Base-by-base conservation (phyloP, 2,888 invertebrate genomes). In the Agrotis exclamationis region DNA sequence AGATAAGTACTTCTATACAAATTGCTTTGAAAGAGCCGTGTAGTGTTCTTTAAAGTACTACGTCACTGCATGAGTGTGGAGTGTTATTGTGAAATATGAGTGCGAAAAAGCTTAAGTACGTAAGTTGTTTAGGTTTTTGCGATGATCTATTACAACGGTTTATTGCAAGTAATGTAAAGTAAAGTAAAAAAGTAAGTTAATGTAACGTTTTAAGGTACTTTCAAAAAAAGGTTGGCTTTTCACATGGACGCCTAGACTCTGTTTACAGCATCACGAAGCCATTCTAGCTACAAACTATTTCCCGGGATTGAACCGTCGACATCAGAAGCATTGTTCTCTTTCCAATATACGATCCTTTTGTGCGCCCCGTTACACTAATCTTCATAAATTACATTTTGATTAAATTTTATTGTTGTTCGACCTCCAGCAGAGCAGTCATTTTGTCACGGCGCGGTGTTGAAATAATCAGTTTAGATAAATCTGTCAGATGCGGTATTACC, bases 321-420 rank as follows among this genome's bases (percentile, higher is more conserved):
- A 87, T 89, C 87, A 84, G 82, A 85, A 84, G 86, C 87, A 89
- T 91, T 91, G 91, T 91, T 89, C 91, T 84, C 86, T 84, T 89
- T 88, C 88, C 87, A 89, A 91, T 91, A 88, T 87, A 84, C 81
- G 86, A 87, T 87, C 88, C 89, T 79, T 88, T 91, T 92, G 90
- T 90, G 83, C 76, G 75, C 81, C 83, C 80, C 80, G 85, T 88
- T 87, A 89, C 88, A 89, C 88, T 91, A 89, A 91, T 92, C 91
- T 89, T 89, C 88, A 89, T 92, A 90, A 90, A 91, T 92, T 90
- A 90, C 89, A 80, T 87, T 88, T 88, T 88, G 87, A 90, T 91
- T 89, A 90, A 88, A 87, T 85, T 85, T 86, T 87, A 82, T 87
- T 87, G 83, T 84, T 83, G 70, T 69, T 71, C 65, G 79, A 79